Conservation (phyloP, 2,113 vertebrate genomes). For the Rhinichthys klamathensis region DNA sequence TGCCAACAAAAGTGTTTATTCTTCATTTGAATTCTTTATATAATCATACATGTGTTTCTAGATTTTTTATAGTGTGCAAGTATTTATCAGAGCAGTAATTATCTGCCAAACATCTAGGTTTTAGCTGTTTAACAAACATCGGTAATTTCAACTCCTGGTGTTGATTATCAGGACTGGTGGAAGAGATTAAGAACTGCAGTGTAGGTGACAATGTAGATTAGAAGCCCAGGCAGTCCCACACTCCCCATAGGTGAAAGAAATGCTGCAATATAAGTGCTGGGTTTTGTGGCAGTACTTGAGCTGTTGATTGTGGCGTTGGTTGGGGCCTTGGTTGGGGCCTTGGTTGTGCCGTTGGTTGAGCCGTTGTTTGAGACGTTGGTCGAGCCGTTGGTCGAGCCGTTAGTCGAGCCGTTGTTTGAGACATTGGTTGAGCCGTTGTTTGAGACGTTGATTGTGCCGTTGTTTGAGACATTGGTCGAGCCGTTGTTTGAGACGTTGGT, state of each 20-base stretch:
- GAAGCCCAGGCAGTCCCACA: background rate
- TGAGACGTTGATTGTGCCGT: fast-evolving
- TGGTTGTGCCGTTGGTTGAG: background rate
- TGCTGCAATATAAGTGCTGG: background rate
- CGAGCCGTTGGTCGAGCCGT: background rate
- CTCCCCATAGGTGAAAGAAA: background rate
- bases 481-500: background rate
- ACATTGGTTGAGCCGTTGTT: fast-evolving
- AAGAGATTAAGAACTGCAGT: background rate
- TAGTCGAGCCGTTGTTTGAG: background rate
- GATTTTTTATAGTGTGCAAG: background rate
- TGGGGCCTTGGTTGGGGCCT: fast-evolving
- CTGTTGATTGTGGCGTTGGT: background rate
- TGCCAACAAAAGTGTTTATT: background rate
- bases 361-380: fast-evolving
- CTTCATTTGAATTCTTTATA: background rate
- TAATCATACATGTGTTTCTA: background rate
- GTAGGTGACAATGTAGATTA: background rate
- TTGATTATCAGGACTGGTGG: background rate
- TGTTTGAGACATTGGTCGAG: fast-evolving
- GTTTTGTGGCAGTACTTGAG: background rate
- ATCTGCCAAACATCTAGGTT: background rate
- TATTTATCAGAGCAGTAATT: background rate
- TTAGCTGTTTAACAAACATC: no score
- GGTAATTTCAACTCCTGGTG: no score